A percentile compares a stretch with the other conserved stretches of the same genome.
Evolutionary conservation across 2,113 vertebrate genomes (phyloP).

Genomic region (Misgurnus mizolepis): DNA sequence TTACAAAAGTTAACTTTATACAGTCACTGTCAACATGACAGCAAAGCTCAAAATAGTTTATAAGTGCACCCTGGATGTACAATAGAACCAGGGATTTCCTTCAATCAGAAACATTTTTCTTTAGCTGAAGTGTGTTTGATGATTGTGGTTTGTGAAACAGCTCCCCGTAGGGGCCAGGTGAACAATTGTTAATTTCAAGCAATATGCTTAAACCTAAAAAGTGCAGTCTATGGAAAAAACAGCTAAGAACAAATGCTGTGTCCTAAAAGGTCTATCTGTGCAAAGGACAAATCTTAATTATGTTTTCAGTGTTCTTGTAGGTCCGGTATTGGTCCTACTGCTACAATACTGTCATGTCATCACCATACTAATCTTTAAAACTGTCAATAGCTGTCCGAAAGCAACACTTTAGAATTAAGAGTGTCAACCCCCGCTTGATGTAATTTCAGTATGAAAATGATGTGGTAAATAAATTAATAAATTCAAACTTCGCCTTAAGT

Average conservation of each 20-base stretch:
- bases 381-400: not conserved
- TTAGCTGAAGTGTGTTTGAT: conserved; percentile 4
- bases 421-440: not conserved
- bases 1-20: conserved; percentile 67
- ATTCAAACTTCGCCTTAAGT: not conserved
- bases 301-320: not conserved
- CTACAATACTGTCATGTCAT: not conserved
- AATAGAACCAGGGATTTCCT: conserved; percentile 20
- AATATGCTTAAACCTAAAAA: conserved; percentile 20
- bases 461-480: not conserved
- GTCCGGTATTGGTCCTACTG: conserved; percentile 12
- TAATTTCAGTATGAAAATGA: not conserved
- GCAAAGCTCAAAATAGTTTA: conserved; percentile 51
- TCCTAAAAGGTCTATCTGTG: conserved; percentile 3
- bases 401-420: conserved; percentile 2
- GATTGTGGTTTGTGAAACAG: conserved; percentile 47
- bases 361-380: not conserved
- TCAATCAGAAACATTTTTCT: conserved; percentile 21
- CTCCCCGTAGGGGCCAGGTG: conserved; percentile 41
- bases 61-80: conserved; percentile 7
- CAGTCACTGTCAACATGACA: conserved; percentile 69
- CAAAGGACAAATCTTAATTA: not conserved
- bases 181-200: conserved; percentile 27
- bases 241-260: conserved; percentile 14
- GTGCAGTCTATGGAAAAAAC: conserved; percentile 16